Base-by-base conservation (phyloP, 2,888 invertebrate species). In the Lumbricus terrestris region DNA sequence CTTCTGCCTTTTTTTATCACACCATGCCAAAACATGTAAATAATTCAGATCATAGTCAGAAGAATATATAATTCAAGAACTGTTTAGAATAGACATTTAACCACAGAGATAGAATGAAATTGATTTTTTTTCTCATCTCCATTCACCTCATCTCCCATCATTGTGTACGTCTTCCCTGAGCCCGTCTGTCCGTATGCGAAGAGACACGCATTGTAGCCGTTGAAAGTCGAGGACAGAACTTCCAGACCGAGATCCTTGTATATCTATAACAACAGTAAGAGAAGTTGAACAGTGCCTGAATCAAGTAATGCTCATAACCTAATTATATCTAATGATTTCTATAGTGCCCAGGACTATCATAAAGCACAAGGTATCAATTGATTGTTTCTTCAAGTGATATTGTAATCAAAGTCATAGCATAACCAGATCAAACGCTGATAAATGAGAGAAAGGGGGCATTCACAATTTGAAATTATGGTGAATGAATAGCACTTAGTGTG, bases 181-280 rank as follows among this genome's bases (percentile, higher is more conserved):
- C 98, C 97, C 1, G 98, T 98, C 95, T 98, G 98, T 0, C 98
- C 98, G 94, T 98, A 98, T 20, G 98, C 98, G 95, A 98, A 97
- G 88, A 98, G 97, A 94, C 98, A 98, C 11, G 97, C 97, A 95
- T 98, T 97, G 94, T 97, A 98, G 0, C 97, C 96, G 6, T 95
- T 95, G 90, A 96, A 95, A 20, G 97, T 95, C 47, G 96, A 96
- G 40, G 96, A 95, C 89, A 97, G 95, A 38, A 97, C 96, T 89
- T 96, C 96, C 38, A 95, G 95, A 8, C 97, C 97, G 91, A 97
- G 95, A 54, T 96, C 96, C 90, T 96, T 95, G 94, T 96, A 97
- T 89, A 97, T 96, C 96, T 96, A 93, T 15, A n/a, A 11, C 69
- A 69, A 69, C 69, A 69, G n/a, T n/a, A 69, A 6, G n/a, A 69